Evolutionary conservation across 35 echinoderm and acorn worm genomes (phyloP).

Genomic region (Amphiura filiformis): DNA sequence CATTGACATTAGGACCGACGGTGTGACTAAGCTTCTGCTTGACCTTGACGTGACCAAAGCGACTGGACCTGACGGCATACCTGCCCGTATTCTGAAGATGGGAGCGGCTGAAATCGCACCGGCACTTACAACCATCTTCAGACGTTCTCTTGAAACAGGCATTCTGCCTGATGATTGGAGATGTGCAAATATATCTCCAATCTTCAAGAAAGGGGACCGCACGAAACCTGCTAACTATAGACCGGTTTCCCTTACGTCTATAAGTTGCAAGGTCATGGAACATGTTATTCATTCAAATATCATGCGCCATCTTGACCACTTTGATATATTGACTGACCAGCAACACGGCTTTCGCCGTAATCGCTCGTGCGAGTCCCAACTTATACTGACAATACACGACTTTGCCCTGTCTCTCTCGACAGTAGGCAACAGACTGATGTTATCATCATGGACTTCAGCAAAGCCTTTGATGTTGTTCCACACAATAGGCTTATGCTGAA

Average conservation of each 20-base stretch:
- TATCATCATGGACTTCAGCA: not conserved
- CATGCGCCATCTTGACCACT: slow-evolving; percentile 27
- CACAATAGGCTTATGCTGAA: not conserved
- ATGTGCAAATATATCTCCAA: slow-evolving; percentile 58
- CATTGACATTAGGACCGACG: not conserved
- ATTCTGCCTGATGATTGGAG: slow-evolving; percentile 56
- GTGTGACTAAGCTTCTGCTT: not conserved
- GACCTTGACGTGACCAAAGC: slow-evolving; percentile 26
- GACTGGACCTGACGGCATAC: not conserved
- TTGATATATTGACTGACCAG: not conserved
- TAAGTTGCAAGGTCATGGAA: slow-evolving; percentile 24
- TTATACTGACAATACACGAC: not conserved
- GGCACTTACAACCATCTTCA: slow-evolving; percentile 27
- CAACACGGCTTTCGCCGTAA: slow-evolving; percentile 19
- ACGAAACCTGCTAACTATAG: not conserved
- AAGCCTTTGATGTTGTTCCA: not conserved
- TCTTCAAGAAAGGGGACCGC: slow-evolving; percentile 69
- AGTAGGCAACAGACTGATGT: not conserved
- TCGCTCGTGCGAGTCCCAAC: not conserved
- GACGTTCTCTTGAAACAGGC: slow-evolving; percentile 11
- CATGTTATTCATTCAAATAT: slow-evolving; percentile 21
- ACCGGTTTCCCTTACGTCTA: slow-evolving; percentile 18
- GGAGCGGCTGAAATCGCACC: slow-evolving; percentile 34
- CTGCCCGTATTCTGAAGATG: slow-evolving; percentile 43
- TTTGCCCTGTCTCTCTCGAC: not conserved